Evolutionary conservation across 2,113 vertebrate species (phyloP).

Genomic region (Pelecanoides urinatrix): DNA sequence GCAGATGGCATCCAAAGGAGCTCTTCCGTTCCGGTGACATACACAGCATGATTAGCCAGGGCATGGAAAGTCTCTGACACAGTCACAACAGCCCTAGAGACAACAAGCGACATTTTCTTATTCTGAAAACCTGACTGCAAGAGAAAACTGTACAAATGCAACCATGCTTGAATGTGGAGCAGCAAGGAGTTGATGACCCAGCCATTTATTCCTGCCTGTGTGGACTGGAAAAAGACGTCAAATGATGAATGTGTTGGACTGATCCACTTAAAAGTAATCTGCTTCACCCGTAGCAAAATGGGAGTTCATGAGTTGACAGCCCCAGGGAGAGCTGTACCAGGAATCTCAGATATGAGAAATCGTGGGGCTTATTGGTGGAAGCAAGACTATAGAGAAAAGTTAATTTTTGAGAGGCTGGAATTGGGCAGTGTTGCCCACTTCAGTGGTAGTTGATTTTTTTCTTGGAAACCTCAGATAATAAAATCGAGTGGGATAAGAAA

Average conservation of each 20-base stretch:
- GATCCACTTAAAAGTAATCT: neutral
- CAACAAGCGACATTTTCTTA: neutral
- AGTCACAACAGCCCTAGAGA: neutral
- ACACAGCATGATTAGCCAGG: neutral
- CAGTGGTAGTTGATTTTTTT: neutral
- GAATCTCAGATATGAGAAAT: neutral
- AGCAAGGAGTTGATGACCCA: neutral
- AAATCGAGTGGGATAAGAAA: neutral
- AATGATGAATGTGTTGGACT: neutral
- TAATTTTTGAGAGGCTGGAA: neutral
- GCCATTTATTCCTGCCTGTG: neutral
- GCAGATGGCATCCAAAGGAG: slow-evolving; percentile 6
- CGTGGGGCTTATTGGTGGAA: neutral
- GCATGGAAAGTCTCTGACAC: neutral
- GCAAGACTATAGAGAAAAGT: neutral
- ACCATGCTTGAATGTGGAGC: neutral
- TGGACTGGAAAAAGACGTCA: neutral
- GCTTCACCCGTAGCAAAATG: neutral
- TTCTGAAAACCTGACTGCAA: neutral
- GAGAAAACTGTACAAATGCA: neutral
- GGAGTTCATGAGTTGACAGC: neutral
- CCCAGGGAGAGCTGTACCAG: neutral
- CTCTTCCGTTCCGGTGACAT: neutral
- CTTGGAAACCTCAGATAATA: neutral
- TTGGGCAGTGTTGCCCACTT: neutral